Base-by-base conservation (phyloP, 2,888 invertebrate genomes). In the Craniophora ligustri region DNA sequence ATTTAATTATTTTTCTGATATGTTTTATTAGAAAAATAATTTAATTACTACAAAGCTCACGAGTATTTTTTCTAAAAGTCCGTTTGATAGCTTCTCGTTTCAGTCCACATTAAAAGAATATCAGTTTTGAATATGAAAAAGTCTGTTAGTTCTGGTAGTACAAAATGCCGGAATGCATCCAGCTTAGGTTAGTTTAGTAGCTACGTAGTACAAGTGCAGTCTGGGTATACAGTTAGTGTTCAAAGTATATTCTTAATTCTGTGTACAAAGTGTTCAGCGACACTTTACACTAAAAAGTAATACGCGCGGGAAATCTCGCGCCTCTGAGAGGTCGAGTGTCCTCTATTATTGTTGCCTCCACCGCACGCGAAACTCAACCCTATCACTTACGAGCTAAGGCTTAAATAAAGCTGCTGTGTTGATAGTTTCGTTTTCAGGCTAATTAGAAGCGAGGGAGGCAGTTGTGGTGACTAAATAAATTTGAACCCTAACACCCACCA, bases 351-450 rank as follows among this genome's bases (percentile, higher is more conserved):
- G 83, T 90, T 85, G 78, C 80, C 46, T 35, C 6, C 46, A 8
- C 8, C 11, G 2, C 23, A 41, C 8, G 23, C 58, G 8, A 72
- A 81, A 79, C 51, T 41, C 59, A 65, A 75, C 84, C 76, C 69
- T 85, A 81, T 35, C 4, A 1, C 14, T n/a, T 8, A n/a, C 5
- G 8, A 1, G 15, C 58, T 79, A 88, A 69, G 73, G 81, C 68
- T 66, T 39, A 66, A 56, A 70, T 55, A 72, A 42, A 39, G 13
- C 44, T 34, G 13, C 11, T 13, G 6, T 6, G 15, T 23, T 19
- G 61, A 77, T 80, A 79, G 83, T 82, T 81, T 82, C 81, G 84
- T 88, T 90, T 89, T 87, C 85, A 90, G 85, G 92, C 92, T 92
- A 92, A 92, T 92, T 91, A 92, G 89, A 81, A 79, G 72, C 82